Evolutionary conservation across 2,888 invertebrate genomes (phyloP), one percentile per base, ranked within the genome.

Genomic region (Scaptomyza parva): DNA sequence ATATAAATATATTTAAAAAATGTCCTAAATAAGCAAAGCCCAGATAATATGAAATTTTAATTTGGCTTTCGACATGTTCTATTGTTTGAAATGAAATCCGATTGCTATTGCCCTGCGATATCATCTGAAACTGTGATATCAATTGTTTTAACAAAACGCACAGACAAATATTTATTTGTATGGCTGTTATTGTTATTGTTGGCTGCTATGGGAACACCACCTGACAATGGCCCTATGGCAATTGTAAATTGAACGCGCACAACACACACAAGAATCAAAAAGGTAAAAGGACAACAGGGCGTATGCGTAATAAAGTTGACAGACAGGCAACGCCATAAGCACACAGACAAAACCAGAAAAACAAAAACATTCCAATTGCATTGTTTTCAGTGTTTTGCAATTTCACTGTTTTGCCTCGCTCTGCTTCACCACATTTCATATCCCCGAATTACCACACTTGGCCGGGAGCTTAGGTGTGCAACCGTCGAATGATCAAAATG

Each of bases 291-390:
- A 60, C 76, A 71, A 63, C 69, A 71, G 61, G 50, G 59, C 60
- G 76, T 74, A 76, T 74, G 63, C 57, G 81, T 65, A 71, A 84
- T 76, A 70, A 58, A 52, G 54, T 65, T 68, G 65, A 70, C 60
- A 68, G 58, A 66, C 53, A 62, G 24, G 6, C 51, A 44, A 30
- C 45, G 17, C 43, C 35, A 50, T 2, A 9, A 22, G 22, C 14
- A 8, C 22, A 12, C 17, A 24, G 33, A 33, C 33, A 33, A 33
- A 33, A n/a, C n/a, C 40, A 41, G 18, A 14, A 12, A 44, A 9
- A 51, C 41, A 20, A 22, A 40, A 6, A 28, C 43, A 20, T 30
- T 18, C 44, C 43, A 18, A n/a, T 17, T n/a, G 26, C 45, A 74
- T 66, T 80, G 81, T 74, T 67, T 45, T 48, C 45, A 48, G 39